A percentile compares a stretch with the other conserved stretches of the same genome.
These are phyloP conservation scores for Coregonus clupeaformis DNA, from an alignment of 2,113 vertebrate species.

Conservation along the genomic window DNA sequence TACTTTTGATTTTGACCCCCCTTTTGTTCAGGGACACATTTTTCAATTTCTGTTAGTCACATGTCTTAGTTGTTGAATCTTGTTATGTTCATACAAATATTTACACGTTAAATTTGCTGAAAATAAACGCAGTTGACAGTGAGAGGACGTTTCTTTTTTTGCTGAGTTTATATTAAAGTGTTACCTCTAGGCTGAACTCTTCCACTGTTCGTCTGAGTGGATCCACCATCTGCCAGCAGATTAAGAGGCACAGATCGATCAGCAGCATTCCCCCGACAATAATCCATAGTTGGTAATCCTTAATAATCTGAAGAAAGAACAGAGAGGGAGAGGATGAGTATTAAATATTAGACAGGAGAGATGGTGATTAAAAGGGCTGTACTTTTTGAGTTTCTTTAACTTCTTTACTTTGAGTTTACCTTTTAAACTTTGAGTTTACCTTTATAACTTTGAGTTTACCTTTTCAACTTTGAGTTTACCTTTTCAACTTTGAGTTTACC, in stretches of 20 bases:
- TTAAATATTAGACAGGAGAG: neutral
- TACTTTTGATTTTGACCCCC: no score
- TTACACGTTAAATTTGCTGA: no score
- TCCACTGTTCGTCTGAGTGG: slow-evolving; percentile 85
- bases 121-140: no score
- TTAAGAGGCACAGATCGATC: slow-evolving; percentile 86
- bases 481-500: slow-evolving; percentile 81
- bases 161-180: slow-evolving; percentile 49
- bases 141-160: no score
- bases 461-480: slow-evolving; percentile 81
- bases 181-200: slow-evolving; percentile 83
- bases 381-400: neutral
- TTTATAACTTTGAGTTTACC: slow-evolving; percentile 81
- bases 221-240: slow-evolving; percentile 89
- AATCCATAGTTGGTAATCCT: slow-evolving; percentile 79
- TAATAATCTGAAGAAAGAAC: slow-evolving; percentile 73
- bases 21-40: no score
- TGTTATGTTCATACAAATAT: no score
- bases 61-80: no score
- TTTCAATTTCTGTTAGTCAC: no score
- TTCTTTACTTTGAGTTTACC: no score
- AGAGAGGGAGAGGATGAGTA: slow-evolving; percentile 29
- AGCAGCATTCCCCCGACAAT: slow-evolving; percentile 79
- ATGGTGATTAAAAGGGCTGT: neutral
- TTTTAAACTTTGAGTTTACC: slow-evolving; percentile 62